phyloP scores from a whole-genome alignment of 2,888 invertebrate genomes.

The Spicauda simplicius region DNA sequence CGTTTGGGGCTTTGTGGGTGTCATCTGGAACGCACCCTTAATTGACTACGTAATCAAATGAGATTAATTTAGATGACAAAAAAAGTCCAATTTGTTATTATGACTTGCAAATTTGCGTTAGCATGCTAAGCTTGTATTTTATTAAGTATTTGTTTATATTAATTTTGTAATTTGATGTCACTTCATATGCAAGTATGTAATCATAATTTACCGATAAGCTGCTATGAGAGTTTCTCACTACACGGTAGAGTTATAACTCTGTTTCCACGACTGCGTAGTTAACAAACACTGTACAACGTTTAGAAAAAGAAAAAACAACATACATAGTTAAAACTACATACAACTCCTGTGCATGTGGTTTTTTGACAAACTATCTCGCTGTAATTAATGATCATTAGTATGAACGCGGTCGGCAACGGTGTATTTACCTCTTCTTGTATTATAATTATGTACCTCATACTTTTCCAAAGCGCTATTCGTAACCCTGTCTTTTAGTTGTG shows the following conservation, averaged over 20 bases:
- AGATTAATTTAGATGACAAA: no score
- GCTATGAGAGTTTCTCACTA: neutral
- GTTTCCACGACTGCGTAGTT: neutral
- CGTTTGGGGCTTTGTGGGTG: no score
- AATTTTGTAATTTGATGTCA: neutral
- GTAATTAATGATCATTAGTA: neutral
- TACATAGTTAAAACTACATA: no score
- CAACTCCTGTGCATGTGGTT: no score
- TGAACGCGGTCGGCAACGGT: neutral
- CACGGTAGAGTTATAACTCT: neutral
- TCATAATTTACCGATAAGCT: neutral
- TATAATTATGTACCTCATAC: neutral
- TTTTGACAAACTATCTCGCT: no score
- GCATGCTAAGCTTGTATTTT: neutral
- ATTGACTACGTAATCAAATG: no score
- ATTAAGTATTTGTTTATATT: neutral
- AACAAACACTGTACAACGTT: neutral
- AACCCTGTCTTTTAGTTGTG: neutral
- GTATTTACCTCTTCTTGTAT: neutral
- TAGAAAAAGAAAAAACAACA: neutral
- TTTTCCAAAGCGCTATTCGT: neutral
- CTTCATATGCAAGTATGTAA: neutral
- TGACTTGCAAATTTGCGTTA: neutral
- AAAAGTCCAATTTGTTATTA: no score
- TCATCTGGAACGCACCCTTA: no score